Base-by-base conservation (phyloP, 2,797 vertebrate genomes). In the Pipistrellus nathusii region DNA sequence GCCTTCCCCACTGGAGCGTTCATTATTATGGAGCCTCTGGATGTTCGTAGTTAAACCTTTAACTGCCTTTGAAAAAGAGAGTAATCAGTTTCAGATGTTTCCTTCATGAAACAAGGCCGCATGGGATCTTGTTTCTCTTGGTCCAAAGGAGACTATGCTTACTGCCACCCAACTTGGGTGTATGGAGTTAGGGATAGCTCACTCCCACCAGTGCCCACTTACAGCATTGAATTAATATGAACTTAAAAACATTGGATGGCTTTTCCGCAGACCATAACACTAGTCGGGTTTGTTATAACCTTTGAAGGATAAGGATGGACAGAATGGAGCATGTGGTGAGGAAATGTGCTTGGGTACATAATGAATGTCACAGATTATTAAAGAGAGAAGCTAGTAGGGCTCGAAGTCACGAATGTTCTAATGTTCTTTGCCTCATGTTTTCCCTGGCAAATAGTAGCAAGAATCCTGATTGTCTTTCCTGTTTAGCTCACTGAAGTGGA, bases 231-330 rank as follows among this genome's bases (percentile, higher is more conserved):
- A 20, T 72, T 46, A 51, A 69, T 35, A 35, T 3, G 32, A 91
- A 89, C 32, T 72, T 59, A 80, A 59, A 93, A 94, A 30, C 35
- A 75, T 5, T 5, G 2, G 30, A 25, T 51, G 7, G 27, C 66
- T 92, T 91, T 93, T 92, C 90, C 76, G 0, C 5, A 66, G 69
- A 83, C 23, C 69, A 0, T 77, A 66, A 71, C 8, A 41, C 6
- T 59, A 80, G 30, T 30, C 27, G 20, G 38, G 88, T 27, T 48
- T 73, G 14, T 62, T 78, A n/a, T 13, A 32, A 21, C 66, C 55
- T 88, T 83, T 94, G 73, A 93, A 85, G 68, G 91, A 6, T 71
- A 89, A 53, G 13, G 89, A 32, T 51, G 46, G 88, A 38, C 23
- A 18, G 71, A 48, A 41, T 14, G 20, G 64, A 77, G 68, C 27